Conservation (phyloP, 2,797 vertebrate species). For the Epinephelus malabaricus region DNA sequence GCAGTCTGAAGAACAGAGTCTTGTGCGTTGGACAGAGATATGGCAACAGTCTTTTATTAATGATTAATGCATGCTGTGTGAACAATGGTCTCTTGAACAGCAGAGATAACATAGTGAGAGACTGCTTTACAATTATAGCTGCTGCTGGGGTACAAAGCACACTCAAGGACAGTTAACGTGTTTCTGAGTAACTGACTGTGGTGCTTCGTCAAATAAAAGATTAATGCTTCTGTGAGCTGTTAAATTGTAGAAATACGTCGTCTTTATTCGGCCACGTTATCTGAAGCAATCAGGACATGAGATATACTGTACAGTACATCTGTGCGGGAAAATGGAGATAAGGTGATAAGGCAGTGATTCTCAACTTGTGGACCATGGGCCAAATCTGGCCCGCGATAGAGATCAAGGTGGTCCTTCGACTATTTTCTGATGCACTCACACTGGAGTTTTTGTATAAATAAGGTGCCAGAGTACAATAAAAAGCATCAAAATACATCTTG, state of each 20-base stretch:
- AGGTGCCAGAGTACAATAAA: too few relatives aligned
- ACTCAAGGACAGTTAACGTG: background rate
- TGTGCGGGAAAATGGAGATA: constrained; percentile 17
- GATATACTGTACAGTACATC: background rate
- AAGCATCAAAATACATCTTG: too few relatives aligned
- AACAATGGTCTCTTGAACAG: constrained; percentile 8
- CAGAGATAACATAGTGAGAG: constrained; percentile 6
- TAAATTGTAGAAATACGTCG: background rate
- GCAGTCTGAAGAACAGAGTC: background rate
- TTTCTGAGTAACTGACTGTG: background rate
- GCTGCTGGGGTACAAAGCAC: constrained; percentile 9
- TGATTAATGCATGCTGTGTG: constrained; percentile 26
- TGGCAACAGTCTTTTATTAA: constrained; percentile 6
- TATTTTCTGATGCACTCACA: too few relatives aligned
- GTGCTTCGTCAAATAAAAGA: constrained; percentile 20
- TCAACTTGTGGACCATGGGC: too few relatives aligned
- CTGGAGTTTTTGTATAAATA: too few relatives aligned
- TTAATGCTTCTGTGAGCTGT: constrained; percentile 4
- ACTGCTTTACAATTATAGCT: background rate
- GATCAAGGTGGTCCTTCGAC: too few relatives aligned
- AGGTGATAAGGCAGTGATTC: background rate
- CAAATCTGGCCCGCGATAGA: too few relatives aligned
- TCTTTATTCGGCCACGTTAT: background rate
- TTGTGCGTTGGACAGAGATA: background rate
- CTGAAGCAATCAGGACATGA: background rate